Evolutionary conservation across 2,888 invertebrate species (phyloP).

Genomic region (Venusia cambrica): DNA sequence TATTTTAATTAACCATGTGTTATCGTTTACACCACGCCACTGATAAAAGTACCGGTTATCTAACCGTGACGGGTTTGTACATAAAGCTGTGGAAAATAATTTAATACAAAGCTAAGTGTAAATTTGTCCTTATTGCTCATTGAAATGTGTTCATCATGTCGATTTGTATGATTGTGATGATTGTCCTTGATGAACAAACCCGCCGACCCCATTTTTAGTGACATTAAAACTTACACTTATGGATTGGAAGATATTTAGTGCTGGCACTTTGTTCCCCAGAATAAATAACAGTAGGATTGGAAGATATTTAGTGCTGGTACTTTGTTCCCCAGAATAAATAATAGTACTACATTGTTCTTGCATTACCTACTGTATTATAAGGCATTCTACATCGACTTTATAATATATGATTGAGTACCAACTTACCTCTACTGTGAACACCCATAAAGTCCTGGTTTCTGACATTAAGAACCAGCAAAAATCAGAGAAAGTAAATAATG

Average conservation of each 20-base stretch:
- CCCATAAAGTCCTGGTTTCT: slow-evolving; percentile 11
- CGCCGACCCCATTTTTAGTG: too few species aligned
- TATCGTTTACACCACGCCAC: slow-evolving; percentile 42
- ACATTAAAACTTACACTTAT: too few species aligned
- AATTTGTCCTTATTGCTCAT: slow-evolving; percentile 71
- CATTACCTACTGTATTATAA: too few species aligned
- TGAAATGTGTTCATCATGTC: slow-evolving; percentile 59
- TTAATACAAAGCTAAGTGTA: slow-evolving; percentile 22
- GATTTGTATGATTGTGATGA: slow-evolving; percentile 57
- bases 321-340: too few species aligned
- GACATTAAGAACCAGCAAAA: slow-evolving; percentile 22
- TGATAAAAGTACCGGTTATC: slow-evolving; percentile 33
- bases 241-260: too few species aligned
- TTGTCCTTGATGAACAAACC: slow-evolving; percentile 59
- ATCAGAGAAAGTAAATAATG: slow-evolving; percentile 17
- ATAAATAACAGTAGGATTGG: too few species aligned
- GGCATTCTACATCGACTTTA: slow-evolving; percentile 25
- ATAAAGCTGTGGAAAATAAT: slow-evolving; percentile 43
- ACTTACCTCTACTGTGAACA: background rate
- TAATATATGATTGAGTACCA: too few species aligned
- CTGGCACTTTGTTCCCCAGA: too few species aligned
- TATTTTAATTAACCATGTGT: slow-evolving; percentile 34
- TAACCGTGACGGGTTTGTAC: slow-evolving; percentile 37
- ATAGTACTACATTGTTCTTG: too few species aligned
- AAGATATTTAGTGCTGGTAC: too few species aligned